These are phyloP conservation scores for Papilio helenus DNA, from an alignment of 1,140 invertebrate genomes.

Conservation along the genomic window DNA sequence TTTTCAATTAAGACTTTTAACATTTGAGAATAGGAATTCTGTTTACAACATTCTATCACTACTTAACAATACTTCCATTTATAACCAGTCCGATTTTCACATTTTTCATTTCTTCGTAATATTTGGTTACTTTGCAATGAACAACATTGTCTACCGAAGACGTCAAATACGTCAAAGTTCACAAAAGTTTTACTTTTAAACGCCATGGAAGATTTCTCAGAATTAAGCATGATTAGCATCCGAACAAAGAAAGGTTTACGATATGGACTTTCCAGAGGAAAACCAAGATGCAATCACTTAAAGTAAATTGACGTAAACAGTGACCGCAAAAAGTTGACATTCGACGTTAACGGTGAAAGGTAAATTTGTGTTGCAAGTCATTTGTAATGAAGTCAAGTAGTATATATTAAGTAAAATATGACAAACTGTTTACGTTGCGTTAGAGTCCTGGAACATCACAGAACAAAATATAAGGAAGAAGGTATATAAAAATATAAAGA, in stretches of 20 bases:
- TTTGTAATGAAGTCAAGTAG: neutral
- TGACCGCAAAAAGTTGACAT: conserved; percentile 24
- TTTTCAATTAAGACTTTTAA: neutral
- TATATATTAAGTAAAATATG: neutral
- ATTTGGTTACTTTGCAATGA: too few relatives aligned
- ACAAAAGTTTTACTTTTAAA: neutral
- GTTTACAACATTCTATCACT: too few relatives aligned
- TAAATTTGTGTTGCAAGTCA: neutral
- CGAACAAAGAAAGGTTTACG: neutral
- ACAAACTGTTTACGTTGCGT: too few relatives aligned
- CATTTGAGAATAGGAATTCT: neutral
- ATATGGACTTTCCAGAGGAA: conserved; percentile 23
- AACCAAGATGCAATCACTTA: neutral
- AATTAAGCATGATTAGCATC: neutral
- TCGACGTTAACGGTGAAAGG: conserved; percentile 30
- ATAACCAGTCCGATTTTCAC: neutral
- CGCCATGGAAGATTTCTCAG: neutral
- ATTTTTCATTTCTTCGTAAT: too few relatives aligned
- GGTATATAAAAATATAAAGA: too few relatives aligned
- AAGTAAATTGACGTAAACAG: conserved; percentile 27
- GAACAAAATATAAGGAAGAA: too few relatives aligned
- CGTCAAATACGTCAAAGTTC: neutral
- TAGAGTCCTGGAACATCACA: too few relatives aligned
- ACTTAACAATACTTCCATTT: too few relatives aligned
- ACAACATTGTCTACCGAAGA: neutral